phyloP scores from a whole-genome alignment of 2,113 vertebrate genomes.

The Caloenas nicobarica region DNA sequence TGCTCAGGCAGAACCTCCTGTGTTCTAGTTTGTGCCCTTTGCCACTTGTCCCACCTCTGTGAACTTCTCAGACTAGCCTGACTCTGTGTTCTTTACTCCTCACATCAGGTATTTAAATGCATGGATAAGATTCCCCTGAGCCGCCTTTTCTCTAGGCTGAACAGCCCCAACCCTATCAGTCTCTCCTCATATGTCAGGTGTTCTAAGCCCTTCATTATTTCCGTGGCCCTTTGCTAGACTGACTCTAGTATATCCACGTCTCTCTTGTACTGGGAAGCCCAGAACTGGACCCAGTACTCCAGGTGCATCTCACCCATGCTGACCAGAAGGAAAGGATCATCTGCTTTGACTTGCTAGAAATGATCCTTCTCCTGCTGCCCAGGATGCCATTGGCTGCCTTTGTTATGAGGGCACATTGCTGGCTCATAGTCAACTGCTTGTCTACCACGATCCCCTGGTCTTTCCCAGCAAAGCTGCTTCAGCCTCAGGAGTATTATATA shows the following conservation, averaged over 20 bases:
- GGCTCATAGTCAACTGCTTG: neutral
- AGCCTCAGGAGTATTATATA: neutral
- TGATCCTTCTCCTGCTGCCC: fast-evolving
- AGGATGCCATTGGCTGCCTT: neutral
- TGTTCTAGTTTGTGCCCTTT: neutral
- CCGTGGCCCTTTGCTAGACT: neutral
- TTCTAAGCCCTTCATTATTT: neutral
- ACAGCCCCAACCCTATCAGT: neutral
- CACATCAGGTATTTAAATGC: neutral
- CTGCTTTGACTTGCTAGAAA: neutral
- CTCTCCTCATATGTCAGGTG: neutral
- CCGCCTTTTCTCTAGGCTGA: neutral
- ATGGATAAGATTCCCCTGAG: neutral
- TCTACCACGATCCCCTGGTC: neutral
- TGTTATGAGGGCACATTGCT: neutral
- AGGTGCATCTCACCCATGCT: neutral
- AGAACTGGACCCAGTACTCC: neutral
- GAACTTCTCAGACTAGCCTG: neutral
- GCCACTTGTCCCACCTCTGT: neutral
- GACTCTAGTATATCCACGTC: neutral
- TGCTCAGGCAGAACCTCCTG: neutral
- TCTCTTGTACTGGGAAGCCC: neutral
- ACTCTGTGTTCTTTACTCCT: neutral
- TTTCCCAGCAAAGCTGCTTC: neutral
- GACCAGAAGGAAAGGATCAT: neutral